A percentile compares a stretch with the other conserved stretches of the same genome.
Conservation (phyloP, 2,113 vertebrate species). For the Bagarius yarrelli region DNA sequence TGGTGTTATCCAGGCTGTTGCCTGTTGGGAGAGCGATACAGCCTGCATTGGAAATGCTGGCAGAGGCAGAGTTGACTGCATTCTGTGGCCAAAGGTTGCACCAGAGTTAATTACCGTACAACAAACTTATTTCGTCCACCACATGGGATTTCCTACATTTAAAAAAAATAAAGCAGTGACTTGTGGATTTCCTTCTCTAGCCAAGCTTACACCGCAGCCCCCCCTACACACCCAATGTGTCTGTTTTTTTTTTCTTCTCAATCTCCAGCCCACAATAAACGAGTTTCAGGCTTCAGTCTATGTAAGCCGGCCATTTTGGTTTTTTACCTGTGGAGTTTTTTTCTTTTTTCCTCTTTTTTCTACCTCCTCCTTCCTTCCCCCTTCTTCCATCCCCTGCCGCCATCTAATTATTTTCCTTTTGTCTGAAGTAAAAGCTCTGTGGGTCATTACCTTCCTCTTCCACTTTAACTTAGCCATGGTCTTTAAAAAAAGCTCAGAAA, state of each 20-base stretch:
- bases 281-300: conserved; percentile 27
- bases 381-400: not conserved
- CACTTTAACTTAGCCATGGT: conserved; percentile 32
- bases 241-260: not conserved
- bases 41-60: conserved; percentile 32
- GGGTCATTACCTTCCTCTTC: conserved; percentile 41
- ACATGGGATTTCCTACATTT: conserved; percentile 38
- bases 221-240: not conserved
- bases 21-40: conserved; percentile 42
- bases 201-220: not conserved
- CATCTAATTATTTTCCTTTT: conserved; percentile 38
- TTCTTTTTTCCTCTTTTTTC: not conserved
- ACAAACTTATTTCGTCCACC: conserved; percentile 51
- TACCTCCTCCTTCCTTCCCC: not conserved
- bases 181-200: conserved; percentile 32
- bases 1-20: conserved; percentile 32
- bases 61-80: conserved; percentile 48
- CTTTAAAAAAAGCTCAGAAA: conserved; percentile 27
- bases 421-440: conserved; percentile 44
- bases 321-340: conserved; percentile 34
- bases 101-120: conserved; percentile 57
- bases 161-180: conserved; percentile 48
- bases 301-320: conserved; percentile 27
- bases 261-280: conserved; percentile 1
- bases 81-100: conserved; percentile 50